Base-by-base conservation (phyloP, 2,888 invertebrate species). In the Gibbula magus region DNA sequence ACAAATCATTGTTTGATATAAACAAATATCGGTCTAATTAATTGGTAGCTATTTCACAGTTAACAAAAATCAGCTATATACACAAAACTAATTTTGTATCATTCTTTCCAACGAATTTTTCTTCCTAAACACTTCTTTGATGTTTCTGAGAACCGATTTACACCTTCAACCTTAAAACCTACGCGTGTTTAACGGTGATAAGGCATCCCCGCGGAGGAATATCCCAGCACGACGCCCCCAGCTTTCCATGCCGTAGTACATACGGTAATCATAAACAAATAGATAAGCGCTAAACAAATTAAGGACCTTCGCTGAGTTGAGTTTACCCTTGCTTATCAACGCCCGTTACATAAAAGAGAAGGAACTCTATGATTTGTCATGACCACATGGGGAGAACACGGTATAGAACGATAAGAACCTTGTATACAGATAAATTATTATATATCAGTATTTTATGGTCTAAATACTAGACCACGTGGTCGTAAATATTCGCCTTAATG, bases 221-320 rank as follows among this genome's bases (percentile, higher is more conserved):
- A 51, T 74, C 74, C 16, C 73, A 39, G 39, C 39, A 20, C 35
- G 35, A 20, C 20, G 45, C 73, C 73, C 35, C 73, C 20, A 35
- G 73, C 39, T 32, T 18, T 18, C 32, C 35, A 73, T 35, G 29
- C 53, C 53, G 32, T 53, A 22, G n/a, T 52, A 75, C 54, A 54
- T 75, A 54, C 52, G 29, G 35, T 52, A 25, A 54, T 54, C 52
- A 54, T 75, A 75, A 75, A 75, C 75, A 75, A 75, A 75, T 54
- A 53, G 75, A 75, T 75, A 75, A 75, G 75, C 16, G 75, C 53
- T 75, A 75, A 75, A 75, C 75, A 75, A 75, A 75, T 75, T 75
- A 75, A 52, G 16, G 32, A 22, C 53, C 75, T 53, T 53, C 32
- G 54, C 75, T 53, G 53, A 54, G 75, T 35, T 29, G 54, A 25